Conservation (phyloP, 2,888 invertebrate species). For the Drosophila paranaensis region DNA sequence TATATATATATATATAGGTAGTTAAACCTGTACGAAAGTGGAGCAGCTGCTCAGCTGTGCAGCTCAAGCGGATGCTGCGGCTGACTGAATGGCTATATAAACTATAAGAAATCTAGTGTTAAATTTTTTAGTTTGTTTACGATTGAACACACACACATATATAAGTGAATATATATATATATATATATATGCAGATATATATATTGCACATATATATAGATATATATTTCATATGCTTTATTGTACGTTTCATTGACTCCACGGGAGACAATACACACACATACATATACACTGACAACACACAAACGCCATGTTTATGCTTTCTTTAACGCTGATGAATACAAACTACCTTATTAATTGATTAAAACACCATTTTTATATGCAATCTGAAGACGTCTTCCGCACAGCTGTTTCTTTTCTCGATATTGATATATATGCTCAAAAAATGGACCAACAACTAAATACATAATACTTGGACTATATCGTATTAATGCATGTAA, state of each 20-base stretch:
- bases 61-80: slow-evolving; percentile 49
- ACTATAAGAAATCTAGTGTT: slow-evolving; percentile 69
- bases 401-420: slow-evolving; percentile 12
- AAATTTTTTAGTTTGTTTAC: slow-evolving; percentile 68
- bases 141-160: slow-evolving; percentile 41
- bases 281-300: slow-evolving; percentile 41
- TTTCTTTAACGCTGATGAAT: slow-evolving; percentile 62
- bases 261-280: slow-evolving; percentile 66
- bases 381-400: slow-evolving; percentile 29
- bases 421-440: slow-evolving; percentile 43
- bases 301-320: slow-evolving; percentile 59
- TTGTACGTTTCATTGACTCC: slow-evolving; percentile 74
- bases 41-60: slow-evolving; percentile 57
- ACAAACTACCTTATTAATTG: slow-evolving; percentile 68
- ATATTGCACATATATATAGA: slow-evolving; percentile 6
- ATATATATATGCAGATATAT: slow-evolving; percentile 18
- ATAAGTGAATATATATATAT: slow-evolving; percentile 13
- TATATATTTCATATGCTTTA: slow-evolving; percentile 63
- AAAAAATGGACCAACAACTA: slow-evolving; percentile 80
- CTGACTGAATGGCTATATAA: slow-evolving; percentile 60
- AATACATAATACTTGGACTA: slow-evolving; percentile 77
- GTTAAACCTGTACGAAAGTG: slow-evolving; percentile 52
- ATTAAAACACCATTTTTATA: slow-evolving; percentile 69
- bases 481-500: slow-evolving; percentile 49
- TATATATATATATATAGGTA: background rate